Evolutionary conservation across 2,797 vertebrate genomes (phyloP).

Genomic region (Squalus acanthias): DNA sequence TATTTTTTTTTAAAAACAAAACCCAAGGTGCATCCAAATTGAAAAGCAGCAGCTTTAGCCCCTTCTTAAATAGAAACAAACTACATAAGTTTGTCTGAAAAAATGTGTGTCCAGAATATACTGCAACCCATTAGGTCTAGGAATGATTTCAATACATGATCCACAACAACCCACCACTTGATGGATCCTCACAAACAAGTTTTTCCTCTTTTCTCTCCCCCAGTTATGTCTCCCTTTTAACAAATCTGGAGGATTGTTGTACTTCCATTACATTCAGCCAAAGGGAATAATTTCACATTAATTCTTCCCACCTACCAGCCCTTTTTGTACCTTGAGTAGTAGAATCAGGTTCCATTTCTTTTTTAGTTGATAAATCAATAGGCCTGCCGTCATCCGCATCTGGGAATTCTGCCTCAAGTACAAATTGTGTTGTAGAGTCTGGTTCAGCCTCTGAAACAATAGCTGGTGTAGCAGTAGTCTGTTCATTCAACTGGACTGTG

Average conservation of each 20-base stretch:
- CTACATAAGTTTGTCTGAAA: no score
- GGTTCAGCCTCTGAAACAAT: slow-evolving; percentile 41
- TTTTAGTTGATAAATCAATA: slow-evolving; percentile 83
- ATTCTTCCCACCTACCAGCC: not conserved
- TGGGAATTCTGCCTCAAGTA: not conserved
- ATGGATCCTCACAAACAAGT: not conserved
- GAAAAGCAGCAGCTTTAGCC: not conserved
- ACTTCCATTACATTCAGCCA: not conserved
- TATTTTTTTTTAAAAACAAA: no score
- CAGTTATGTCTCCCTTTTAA: not conserved
- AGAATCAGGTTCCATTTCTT: slow-evolving; percentile 56
- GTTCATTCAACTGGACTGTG: slow-evolving; percentile 42
- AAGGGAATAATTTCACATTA: not conserved
- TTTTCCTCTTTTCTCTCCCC: no score
- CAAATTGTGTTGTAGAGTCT: slow-evolving; percentile 45
- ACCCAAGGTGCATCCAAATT: not conserved
- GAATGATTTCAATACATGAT: not conserved
- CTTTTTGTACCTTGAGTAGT: slow-evolving; percentile 54
- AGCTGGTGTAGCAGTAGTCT: slow-evolving; percentile 14
- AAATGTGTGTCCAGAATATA: not conserved
- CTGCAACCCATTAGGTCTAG: not conserved
- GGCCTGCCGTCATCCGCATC: slow-evolving; percentile 56
- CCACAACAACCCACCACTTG: not conserved
- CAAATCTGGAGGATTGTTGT: not conserved
- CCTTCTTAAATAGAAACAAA: no score